Evolutionary conservation across 2,113 vertebrate genomes (phyloP), one percentile per base, ranked within the genome.

Genomic region (Menidia beryllina): DNA sequence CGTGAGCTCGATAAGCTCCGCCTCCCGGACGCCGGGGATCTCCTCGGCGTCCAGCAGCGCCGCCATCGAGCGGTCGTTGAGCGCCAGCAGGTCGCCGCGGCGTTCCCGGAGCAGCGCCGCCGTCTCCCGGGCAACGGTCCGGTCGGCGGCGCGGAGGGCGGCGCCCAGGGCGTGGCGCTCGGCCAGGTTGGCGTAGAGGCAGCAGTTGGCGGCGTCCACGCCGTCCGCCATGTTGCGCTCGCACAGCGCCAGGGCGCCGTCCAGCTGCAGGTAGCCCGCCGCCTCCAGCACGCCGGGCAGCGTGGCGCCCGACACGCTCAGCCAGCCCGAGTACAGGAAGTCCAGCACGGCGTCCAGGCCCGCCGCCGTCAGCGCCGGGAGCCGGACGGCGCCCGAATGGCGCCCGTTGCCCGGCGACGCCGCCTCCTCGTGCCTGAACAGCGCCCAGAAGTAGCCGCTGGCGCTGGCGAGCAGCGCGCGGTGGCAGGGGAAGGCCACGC

Each of bases 251-350:
- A 98, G 88, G 1, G 97, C 97, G 19, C 92, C 89, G 0, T 93
- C 93, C 73, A 98, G 96, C 89, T 99, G 97, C 81, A 99, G 85
- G 88, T 98, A 99, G 75, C 95, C 94, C 36, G 96, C 95, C 0
- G 97, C 95, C 86, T 97, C 95, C 82, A 98, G 81, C 2, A 94
- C 94, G 8, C 91, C 94, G 72, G 96, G 94, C 84, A 99, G 86
- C 0, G 92, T 95, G 25, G 89, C 82, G 48, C 92, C 86, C 0
- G 96, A 98, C 14, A 99, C 84, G 1, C 94, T 94, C 58, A 99
- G 88, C 92, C 96, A 95, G n/a, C 97, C 96, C 0, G 95, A 97
- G 66, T 99, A 99, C 86, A 99, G 94, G 84, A 98, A 99, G 88
- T 99, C 96, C 88, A 98, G 85, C 72, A 98, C 17, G 19, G 88